These are phyloP conservation scores for Aphelocoma californica DNA, from an alignment of 2,797 vertebrate genomes.

Conservation along the genomic window DNA sequence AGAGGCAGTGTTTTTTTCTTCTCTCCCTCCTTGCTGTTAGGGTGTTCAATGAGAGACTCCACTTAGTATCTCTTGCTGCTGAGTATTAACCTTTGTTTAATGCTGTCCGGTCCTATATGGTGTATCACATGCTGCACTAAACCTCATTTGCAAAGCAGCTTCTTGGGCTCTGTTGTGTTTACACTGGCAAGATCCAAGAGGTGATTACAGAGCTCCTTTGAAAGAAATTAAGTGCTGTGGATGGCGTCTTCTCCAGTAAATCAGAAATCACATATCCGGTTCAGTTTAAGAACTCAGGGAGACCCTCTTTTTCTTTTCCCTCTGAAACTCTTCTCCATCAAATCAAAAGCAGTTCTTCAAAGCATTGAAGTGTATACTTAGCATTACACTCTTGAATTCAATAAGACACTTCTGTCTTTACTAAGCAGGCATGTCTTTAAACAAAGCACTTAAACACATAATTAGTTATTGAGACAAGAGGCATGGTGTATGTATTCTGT, in stretches of 20 bases:
- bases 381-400: conserved; percentile 2
- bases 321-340: conserved; percentile 24
- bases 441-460: conserved; percentile 12
- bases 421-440: conserved; percentile 21
- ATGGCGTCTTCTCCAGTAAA: neutral
- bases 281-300: neutral
- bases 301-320: neutral
- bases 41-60: neutral
- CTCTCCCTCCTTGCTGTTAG: neutral
- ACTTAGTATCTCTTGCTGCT: conserved; percentile 25
- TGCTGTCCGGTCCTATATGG: neutral
- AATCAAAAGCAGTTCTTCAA: conserved; percentile 33
- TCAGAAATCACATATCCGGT: neutral
- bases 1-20: neutral
- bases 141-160: conserved; percentile 1
- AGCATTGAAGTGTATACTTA: neutral
- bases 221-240: neutral
- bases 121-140: neutral
- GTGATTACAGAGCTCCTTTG: conserved; percentile 10
- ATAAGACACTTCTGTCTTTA: conserved; percentile 8
- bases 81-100: conserved; percentile 32
- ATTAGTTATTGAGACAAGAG: conserved; percentile 1
- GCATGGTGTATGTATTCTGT: neutral
- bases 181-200: neutral
- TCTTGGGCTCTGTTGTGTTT: neutral